A percentile compares a stretch with the other conserved stretches of the same genome.
Evolutionary conservation across 2,113 vertebrate genomes (phyloP).

Genomic region (Indri indri): DNA sequence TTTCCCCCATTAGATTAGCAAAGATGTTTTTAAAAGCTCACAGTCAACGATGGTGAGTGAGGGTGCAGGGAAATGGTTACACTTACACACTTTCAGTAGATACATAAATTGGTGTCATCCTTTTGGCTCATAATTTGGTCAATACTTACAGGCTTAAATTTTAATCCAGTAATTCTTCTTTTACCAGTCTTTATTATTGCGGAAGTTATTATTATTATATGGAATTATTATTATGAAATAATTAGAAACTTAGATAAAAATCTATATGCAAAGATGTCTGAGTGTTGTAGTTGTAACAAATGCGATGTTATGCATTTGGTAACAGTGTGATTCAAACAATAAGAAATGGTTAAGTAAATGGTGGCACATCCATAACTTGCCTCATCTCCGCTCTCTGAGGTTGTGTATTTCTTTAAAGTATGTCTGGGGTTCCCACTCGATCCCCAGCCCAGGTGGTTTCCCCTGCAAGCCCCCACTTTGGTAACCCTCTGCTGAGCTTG

Average conservation of each 20-base stretch:
- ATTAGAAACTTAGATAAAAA: conserved; percentile 28
- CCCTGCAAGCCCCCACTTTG: neutral
- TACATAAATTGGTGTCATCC: neutral
- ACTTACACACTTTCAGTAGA: neutral
- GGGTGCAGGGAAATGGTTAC: neutral
- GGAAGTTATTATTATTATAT: neutral
- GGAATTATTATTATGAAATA: neutral
- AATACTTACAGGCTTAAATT: neutral
- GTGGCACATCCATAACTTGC: neutral
- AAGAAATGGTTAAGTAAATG: neutral
- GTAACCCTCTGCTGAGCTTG: neutral
- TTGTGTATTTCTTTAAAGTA: neutral
- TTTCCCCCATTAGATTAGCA: neutral
- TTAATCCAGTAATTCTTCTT: neutral
- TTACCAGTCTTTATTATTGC: neutral
- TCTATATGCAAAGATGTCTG: conserved; percentile 14
- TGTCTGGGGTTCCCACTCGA: neutral
- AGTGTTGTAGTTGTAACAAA: neutral
- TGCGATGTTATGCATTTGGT: neutral
- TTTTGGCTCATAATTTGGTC: neutral
- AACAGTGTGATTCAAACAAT: neutral
- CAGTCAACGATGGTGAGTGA: neutral
- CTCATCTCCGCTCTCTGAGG: neutral
- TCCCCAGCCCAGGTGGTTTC: neutral
- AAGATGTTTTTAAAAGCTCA: neutral